These are phyloP conservation scores for Brachyopa scutellaris DNA, from an alignment of 2,888 invertebrate genomes.

Conservation along the genomic window DNA sequence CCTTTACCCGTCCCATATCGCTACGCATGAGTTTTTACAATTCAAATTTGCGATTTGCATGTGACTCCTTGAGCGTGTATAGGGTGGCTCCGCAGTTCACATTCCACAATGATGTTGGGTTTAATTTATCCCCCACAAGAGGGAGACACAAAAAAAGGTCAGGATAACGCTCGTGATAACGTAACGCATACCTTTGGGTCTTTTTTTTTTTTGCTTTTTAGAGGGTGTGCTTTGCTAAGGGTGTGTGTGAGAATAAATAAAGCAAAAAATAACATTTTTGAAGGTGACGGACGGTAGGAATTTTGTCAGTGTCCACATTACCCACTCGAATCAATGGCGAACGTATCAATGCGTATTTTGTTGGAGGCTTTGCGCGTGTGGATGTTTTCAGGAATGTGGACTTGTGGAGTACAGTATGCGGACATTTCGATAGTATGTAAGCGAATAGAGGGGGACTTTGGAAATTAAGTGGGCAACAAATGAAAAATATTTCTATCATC, in stretches of 20 bases:
- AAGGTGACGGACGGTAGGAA: neutral
- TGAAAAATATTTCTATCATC: too few relatives aligned
- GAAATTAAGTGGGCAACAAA: too few relatives aligned
- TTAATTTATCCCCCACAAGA: neutral
- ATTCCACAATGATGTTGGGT: too few relatives aligned
- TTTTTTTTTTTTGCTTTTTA: neutral
- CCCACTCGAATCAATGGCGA: neutral
- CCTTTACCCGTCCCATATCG: neutral
- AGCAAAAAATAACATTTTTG: slow-evolving; percentile 11
- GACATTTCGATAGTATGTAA: too few relatives aligned
- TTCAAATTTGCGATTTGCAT: too few relatives aligned
- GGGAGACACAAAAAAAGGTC: neutral
- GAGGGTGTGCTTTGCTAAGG: neutral
- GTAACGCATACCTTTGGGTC: neutral
- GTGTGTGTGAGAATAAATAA: neutral
- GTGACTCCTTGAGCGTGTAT: too few relatives aligned
- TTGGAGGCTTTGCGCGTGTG: neutral
- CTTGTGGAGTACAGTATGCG: too few relatives aligned
- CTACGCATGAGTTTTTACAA: slow-evolving; percentile 6
- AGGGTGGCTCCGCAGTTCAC: too few relatives aligned
- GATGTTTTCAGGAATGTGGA: neutral
- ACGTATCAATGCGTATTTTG: slow-evolving; percentile 10
- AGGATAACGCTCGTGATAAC: slow-evolving; percentile 12
- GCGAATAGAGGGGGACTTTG: too few relatives aligned
- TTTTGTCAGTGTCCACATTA: slow-evolving; percentile 23